phyloP scores from a whole-genome alignment of 1,140 invertebrate species.

The Aphelinus atriplicis region DNA sequence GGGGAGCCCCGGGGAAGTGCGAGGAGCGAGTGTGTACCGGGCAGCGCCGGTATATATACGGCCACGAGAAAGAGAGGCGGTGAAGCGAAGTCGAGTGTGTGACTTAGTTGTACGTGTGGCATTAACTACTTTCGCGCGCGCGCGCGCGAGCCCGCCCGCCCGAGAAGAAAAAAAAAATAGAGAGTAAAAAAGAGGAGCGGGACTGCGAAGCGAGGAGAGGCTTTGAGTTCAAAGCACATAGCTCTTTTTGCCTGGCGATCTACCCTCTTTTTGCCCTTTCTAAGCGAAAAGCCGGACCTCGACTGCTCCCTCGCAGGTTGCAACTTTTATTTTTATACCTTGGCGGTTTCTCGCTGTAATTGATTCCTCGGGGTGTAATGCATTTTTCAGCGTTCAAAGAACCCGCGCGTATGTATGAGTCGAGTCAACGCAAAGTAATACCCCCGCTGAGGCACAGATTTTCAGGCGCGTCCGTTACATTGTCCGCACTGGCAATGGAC shows the following conservation, averaged over 20 bases:
- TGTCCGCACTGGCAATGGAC: too few species aligned
- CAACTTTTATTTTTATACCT: slow-evolving; percentile 22
- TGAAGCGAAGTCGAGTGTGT: slow-evolving; percentile 31
- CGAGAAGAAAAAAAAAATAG: background rate
- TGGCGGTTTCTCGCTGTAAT: slow-evolving; percentile 22
- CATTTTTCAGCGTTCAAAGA: background rate
- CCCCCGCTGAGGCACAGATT: too few species aligned
- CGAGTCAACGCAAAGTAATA: too few species aligned
- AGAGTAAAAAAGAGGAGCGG: slow-evolving; percentile 16
- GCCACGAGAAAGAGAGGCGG: slow-evolving; percentile 10
- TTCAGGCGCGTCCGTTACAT: too few species aligned
- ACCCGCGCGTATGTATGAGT: too few species aligned
- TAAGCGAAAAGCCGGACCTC: background rate
- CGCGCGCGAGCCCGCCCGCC: background rate
- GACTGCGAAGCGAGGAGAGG: slow-evolving; percentile 5
- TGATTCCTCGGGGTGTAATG: slow-evolving; percentile 17
- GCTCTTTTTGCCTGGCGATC: slow-evolving; percentile 20
- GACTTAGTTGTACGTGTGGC: slow-evolving; percentile 31
- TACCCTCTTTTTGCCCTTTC: background rate
- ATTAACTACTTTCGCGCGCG: slow-evolving; percentile 34
- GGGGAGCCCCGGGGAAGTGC: background rate
- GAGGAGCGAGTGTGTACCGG: slow-evolving; percentile 13
- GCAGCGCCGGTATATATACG: background rate
- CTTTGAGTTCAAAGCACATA: slow-evolving; percentile 36
- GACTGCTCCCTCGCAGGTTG: background rate